Conservation (phyloP, 2,113 vertebrate species). For the Pagrus major region DNA sequence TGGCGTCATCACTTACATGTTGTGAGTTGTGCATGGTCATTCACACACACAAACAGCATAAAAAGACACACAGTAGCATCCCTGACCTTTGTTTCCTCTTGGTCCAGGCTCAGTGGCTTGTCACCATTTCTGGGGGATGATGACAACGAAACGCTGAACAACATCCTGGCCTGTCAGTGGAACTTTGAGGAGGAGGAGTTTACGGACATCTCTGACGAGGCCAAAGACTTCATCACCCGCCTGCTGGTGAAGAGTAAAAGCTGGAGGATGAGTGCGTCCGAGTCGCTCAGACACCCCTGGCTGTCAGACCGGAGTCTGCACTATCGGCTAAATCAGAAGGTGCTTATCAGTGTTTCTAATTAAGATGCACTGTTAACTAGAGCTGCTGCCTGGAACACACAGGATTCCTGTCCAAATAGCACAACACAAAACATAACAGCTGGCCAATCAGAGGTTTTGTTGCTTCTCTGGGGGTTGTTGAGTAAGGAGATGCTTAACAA, state of each 20-base stretch:
- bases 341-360: slow-evolving; percentile 35
- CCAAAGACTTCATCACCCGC: slow-evolving; percentile 95
- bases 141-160: slow-evolving; percentile 96
- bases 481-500: too few relatives aligned
- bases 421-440: background rate
- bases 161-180: slow-evolving; percentile 95
- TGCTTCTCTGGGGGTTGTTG: background rate
- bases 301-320: slow-evolving; percentile 91
- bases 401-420: too few relatives aligned
- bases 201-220: slow-evolving; percentile 90
- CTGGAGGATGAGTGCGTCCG: slow-evolving; percentile 96
- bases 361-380: background rate
- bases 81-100: slow-evolving; percentile 7
- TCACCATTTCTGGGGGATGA: slow-evolving; percentile 97
- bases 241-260: slow-evolving; percentile 97
- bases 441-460: background rate
- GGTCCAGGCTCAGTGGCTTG: slow-evolving; percentile 91
- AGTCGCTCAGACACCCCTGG: slow-evolving; percentile 95
- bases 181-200: slow-evolving; percentile 96
- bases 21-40: slow-evolving; percentile 85
- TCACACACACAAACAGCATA: background rate
- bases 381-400: background rate
- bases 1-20: slow-evolving; percentile 97
- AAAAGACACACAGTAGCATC: background rate
- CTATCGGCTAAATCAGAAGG: slow-evolving; percentile 87